Evolutionary conservation across 2,888 invertebrate species (phyloP), one percentile per base, ranked within the genome.

Genomic region (Eilema depressum): DNA sequence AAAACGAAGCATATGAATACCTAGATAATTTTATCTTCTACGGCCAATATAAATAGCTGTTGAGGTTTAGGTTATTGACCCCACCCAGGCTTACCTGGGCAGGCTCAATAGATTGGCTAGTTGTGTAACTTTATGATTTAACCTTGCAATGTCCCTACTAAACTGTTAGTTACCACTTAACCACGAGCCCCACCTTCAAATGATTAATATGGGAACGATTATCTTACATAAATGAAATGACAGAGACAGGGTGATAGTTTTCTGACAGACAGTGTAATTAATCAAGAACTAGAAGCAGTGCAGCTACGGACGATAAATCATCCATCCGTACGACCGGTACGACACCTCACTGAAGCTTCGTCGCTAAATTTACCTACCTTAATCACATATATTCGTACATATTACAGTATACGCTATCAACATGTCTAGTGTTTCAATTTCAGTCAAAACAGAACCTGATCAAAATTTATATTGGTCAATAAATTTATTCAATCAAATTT

Each of bases 201-300:
- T 88, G 82, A 88, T 88, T 86, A 87, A 88, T 89, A 83, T 82
- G 71, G 79, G 76, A 85, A 84, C 85, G 83, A 89, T 88, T 86
- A 87, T 84, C 86, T 82, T 73, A 80, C 83, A 88, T 87, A 89
- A 91, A 88, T 86, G 88, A 87, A 89, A 85, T 85, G 88, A 87
- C 85, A 85, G 88, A 82, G 86, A 86, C 86, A 86, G 84, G 81
- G 84, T 85, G 88, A 91, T 92, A 93, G 92, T 92, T 92, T 93
- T 92, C 91, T 91, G 90, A 89, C 87, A 85, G 85, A 75, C 71
- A 75, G 75, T 62, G 90, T 88, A 90, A 93, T 93, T 92, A 92
- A 93, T 93, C 92, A 93, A 90, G 82, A 77, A 80, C 78, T 79
- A 83, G 85, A 78, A 77, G 77, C 75, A 77, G 82, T 79, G 82